Evolutionary conservation across 2,797 vertebrate species (phyloP), one percentile per base, ranked within the genome.

Genomic region (Huso huso): DNA sequence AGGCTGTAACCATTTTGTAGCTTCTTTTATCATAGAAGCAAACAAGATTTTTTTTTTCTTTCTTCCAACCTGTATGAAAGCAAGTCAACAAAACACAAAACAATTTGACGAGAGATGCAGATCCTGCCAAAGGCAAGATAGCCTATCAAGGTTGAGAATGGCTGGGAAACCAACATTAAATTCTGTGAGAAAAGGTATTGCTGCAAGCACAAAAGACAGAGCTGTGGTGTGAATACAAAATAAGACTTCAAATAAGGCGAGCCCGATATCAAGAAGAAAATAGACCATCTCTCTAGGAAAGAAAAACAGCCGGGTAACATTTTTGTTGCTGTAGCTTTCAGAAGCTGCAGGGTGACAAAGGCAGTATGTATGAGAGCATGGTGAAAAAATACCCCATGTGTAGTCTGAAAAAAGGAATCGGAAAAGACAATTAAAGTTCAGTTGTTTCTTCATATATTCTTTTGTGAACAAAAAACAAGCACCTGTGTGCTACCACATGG

Each of bases 51-150:
- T 58, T 23, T 58, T 51, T 64, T 78, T 75, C 61, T 11, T 37
- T 37, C 37, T 62, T 8, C 73, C 70, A 81, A 70, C 48, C 13
- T 10, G 58, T 10, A 23, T 69, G 23, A 68, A 75, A 6, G 57
- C 70, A 72, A 70, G 75, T 65, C 73, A 82, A 79, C 79, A 83
- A 79, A 87, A 83, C 63, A 63, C 69, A 55, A 77, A 76, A 67
- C 83, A 85, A 86, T 84, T 84, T 82, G 84, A 86, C 73, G 85
- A 83, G 82, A 84, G 85, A 87, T 69, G 83, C 63, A 69, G 78
- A 85, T 75, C 76, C 73, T 78, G 82, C 84, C 85, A 71, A 83
- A 78, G 81, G 78, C 81, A 76, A 84, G 87, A 79, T 72, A 81
- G 78, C 75, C 74, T 80, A 76, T 79, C 81, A 77, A 74, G 67